Base-by-base conservation (phyloP, 2,797 vertebrate genomes). In the Oryzias dopingdopingensis region DNA sequence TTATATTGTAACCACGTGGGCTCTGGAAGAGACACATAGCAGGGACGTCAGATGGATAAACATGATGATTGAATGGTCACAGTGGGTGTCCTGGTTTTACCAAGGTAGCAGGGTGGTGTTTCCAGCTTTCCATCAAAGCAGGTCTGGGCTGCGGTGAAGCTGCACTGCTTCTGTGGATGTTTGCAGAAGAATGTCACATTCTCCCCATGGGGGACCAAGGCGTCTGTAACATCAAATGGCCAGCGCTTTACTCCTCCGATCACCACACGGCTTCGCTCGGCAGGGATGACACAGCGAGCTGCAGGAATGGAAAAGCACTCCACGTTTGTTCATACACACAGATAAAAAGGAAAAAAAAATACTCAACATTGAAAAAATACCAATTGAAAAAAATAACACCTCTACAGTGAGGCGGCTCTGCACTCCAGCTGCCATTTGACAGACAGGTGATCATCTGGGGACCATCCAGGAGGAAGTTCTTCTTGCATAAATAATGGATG, bases 401-500 rank as follows among this genome's bases (percentile, higher is more conserved):
- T 89, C 92, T 82, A 64, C 94, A 95, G 72, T 65, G 41, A 14
- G 86, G 87, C 5, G 93, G 91, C 0, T 67, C 52, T 1, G 84
- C 74, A 37, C 90, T 93, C 93, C 94, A 95, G 80, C 79, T 92
- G 56, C 93, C 92, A 14, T 92, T 86, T 1, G 79, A 51, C 65
- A 86, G 78, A 68, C 93, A 95, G 47, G 84, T 89, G 61, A 92
- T 88, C 79, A 84, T 90, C 76, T 92, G 91, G 37, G 90, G 85
- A 65, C 94, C 93, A 44, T 94, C 93, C 80, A 94, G 54, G 54
- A 85, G 74, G 79, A 91, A 93, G 74, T 86, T 90, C 77, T 90
- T 94, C 50, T 92, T 93, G 72, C 93, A 95, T 37, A 95, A 86
- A 64, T 92, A 94, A 78, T 93, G 93, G 69, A 93, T 90, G 63